Evolutionary conservation across 2,113 vertebrate genomes (phyloP).

Genomic region (Origma solitaria): DNA sequence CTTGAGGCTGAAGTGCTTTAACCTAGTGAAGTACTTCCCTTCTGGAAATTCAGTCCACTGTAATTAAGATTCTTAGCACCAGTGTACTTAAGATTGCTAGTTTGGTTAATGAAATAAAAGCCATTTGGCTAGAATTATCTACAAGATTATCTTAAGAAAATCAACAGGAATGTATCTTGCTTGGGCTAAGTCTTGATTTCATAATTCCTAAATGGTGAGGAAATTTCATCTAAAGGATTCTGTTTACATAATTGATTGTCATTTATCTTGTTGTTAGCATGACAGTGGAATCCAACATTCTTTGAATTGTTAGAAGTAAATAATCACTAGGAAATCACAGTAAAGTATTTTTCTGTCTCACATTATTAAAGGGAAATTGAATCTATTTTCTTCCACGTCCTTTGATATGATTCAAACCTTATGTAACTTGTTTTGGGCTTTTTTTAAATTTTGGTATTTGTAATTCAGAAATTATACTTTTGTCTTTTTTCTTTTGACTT

Average conservation of each 20-base stretch:
- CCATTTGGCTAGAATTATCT: not conserved
- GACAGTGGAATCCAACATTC: not conserved
- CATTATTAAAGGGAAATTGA: not conserved
- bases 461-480: not conserved
- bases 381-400: not conserved
- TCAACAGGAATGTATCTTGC: not conserved
- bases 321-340: not conserved
- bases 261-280: not conserved
- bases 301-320: conserved; percentile 25
- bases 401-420: not conserved
- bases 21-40: not conserved
- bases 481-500: not conserved
- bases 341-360: conserved; percentile 1
- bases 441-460: not conserved
- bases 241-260: not conserved
- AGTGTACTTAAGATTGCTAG: not conserved
- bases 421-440: not conserved
- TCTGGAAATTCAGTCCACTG: not conserved
- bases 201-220: not conserved
- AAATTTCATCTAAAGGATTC: not conserved
- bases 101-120: not conserved
- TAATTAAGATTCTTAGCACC: not conserved
- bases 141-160: not conserved
- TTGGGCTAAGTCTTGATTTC: not conserved
- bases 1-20: not conserved